Percentiles rank a stretch among this genome's conserved stretches.
These are phyloP conservation scores for Ips nitidus DNA, from an alignment of 1,140 invertebrate genomes.

Conservation along the genomic window DNA sequence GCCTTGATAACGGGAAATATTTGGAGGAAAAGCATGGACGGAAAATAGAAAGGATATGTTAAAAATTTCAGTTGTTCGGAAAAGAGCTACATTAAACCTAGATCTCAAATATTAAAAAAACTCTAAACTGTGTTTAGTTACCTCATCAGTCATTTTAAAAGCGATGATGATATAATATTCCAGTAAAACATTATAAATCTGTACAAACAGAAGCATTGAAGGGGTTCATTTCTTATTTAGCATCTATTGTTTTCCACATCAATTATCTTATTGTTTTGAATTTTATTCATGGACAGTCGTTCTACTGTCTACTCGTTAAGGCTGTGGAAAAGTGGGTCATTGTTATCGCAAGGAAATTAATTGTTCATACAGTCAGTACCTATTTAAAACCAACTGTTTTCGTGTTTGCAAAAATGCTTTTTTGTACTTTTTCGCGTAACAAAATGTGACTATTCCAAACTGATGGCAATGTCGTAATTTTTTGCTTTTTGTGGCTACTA, in stretches of 20 bases:
- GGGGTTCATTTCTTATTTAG: conserved; percentile 15
- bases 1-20: conserved; percentile 21
- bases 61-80: too few species aligned
- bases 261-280: conserved; percentile 9
- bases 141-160: too few species aligned
- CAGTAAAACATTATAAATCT: conserved; percentile 1
- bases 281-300: conserved; percentile 13
- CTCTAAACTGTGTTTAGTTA: too few species aligned
- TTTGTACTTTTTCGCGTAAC: too few species aligned
- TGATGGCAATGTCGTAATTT: too few species aligned
- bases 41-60: conserved; percentile 24
- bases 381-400: background rate
- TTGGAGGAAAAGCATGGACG: conserved; percentile 17
- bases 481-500: too few species aligned
- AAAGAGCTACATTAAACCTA: too few species aligned
- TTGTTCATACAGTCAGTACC: conserved; percentile 8
- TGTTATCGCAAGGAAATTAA: conserved; percentile 20
- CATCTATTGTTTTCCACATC: conserved; percentile 16
- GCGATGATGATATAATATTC: too few species aligned
- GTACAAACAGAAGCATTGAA: conserved; percentile 14
- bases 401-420: background rate
- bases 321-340: conserved; percentile 21
- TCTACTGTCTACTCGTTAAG: conserved; percentile 10
- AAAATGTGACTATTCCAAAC: too few species aligned
- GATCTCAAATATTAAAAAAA: too few species aligned